phyloP scores from a whole-genome alignment of 2,113 vertebrate species.

The Semicossyphus pulcher region DNA sequence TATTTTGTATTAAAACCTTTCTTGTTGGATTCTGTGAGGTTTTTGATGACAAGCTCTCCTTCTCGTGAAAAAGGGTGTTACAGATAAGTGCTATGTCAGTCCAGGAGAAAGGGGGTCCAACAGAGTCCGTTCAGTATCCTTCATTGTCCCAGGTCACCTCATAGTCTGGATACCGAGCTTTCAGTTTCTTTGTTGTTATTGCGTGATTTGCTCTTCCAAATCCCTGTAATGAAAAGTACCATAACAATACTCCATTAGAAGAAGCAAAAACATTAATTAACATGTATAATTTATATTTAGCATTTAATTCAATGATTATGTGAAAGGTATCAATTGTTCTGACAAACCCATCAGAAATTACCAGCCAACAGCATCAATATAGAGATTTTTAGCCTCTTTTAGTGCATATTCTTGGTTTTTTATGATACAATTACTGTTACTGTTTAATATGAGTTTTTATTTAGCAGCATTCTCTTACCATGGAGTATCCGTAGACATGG shows the following conservation, averaged over 20 bases:
- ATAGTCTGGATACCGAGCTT: slow-evolving; percentile 88
- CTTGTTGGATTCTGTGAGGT: neutral
- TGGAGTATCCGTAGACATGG: slow-evolving; percentile 94
- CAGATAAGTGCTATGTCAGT: slow-evolving; percentile 1
- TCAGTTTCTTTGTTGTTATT: slow-evolving; percentile 89
- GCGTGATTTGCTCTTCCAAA: slow-evolving; percentile 92
- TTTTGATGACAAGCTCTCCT: neutral
- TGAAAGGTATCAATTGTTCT: fast-evolving
- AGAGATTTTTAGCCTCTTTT: neutral
- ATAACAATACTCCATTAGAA: neutral
- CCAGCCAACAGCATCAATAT: neutral
- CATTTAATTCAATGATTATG: neutral
- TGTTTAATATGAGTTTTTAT: no score
- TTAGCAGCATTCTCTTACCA: slow-evolving; percentile 81
- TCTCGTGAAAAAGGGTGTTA: neutral
- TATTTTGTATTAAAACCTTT: neutral
- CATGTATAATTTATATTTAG: neutral
- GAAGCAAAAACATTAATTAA: neutral
- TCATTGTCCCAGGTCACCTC: slow-evolving; percentile 94
- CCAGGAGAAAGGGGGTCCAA: neutral
- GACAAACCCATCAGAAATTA: neutral
- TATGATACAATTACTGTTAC: no score
- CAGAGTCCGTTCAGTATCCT: slow-evolving; percentile 86
- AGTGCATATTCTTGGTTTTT: no score
- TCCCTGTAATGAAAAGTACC: slow-evolving; percentile 81